phyloP scores from a whole-genome alignment of 2,888 invertebrate species.

The Coleophora deauratella region DNA sequence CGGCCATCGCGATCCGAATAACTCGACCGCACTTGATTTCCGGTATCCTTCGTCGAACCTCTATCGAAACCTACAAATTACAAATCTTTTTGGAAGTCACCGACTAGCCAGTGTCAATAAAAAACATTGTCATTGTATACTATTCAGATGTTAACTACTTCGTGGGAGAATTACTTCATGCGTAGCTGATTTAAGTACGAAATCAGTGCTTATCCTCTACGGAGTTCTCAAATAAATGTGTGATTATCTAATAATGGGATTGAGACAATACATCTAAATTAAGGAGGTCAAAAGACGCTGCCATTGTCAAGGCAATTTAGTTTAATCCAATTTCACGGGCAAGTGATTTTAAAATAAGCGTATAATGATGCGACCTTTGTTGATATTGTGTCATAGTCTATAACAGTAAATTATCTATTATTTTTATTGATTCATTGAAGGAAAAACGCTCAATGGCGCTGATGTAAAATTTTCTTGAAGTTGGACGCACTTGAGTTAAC shows the following conservation, averaged over 20 bases:
- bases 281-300: conserved; percentile 8
- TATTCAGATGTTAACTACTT: conserved; percentile 20
- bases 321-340: conserved; percentile 15
- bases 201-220: not conserved
- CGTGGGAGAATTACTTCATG: conserved; percentile 50
- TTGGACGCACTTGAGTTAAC: no score
- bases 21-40: conserved; percentile 54
- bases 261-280: conserved; percentile 16
- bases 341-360: conserved; percentile 12
- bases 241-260: conserved; percentile 17
- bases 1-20: conserved; percentile 56
- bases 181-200: conserved; percentile 18
- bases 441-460: no score
- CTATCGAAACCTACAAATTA: conserved; percentile 4
- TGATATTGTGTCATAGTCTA: not conserved
- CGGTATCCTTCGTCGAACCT: conserved; percentile 38
- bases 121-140: conserved; percentile 18
- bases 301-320: conserved; percentile 25
- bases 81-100: conserved; percentile 16
- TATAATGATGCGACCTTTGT: conserved; percentile 5
- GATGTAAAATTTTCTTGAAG: no score
- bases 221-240: conserved; percentile 15
- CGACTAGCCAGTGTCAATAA: conserved; percentile 18
- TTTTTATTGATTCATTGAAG: no score
- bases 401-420: no score